Conservation (phyloP, 1,140 invertebrate genomes). For the Dendrolimus punctatus region DNA sequence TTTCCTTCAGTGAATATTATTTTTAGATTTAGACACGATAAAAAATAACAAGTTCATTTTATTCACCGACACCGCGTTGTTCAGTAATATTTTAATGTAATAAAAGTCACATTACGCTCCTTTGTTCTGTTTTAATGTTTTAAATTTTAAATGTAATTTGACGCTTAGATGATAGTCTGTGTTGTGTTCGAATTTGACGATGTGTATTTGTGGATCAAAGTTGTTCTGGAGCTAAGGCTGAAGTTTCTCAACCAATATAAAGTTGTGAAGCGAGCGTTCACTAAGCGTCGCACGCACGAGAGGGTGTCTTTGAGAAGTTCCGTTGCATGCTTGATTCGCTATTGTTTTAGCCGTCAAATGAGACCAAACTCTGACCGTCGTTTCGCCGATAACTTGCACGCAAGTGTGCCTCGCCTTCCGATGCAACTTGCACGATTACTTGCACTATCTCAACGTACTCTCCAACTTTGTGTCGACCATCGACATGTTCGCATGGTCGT, state of each 20-base stretch:
- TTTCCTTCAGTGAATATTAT: slow-evolving; percentile 35
- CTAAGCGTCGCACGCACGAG: slow-evolving; percentile 61
- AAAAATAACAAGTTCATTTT: slow-evolving; percentile 30
- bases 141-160: no score
- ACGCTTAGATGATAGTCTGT: slow-evolving; percentile 3
- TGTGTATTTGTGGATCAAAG: slow-evolving; percentile 22
- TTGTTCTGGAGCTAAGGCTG: slow-evolving; percentile 21
- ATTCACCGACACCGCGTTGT: slow-evolving; percentile 19
- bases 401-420: slow-evolving; percentile 35
- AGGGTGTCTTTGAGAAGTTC: slow-evolving; percentile 64
- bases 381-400: slow-evolving; percentile 38
- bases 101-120: not conserved
- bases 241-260: slow-evolving; percentile 66
- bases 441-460: slow-evolving; percentile 43
- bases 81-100: slow-evolving; percentile 11
- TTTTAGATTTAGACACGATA: slow-evolving; percentile 30
- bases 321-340: slow-evolving; percentile 66
- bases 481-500: slow-evolving; percentile 25
- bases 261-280: slow-evolving; percentile 47
- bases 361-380: slow-evolving; percentile 53
- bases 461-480: slow-evolving; percentile 38
- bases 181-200: slow-evolving; percentile 23
- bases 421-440: slow-evolving; percentile 43
- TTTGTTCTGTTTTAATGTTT: not conserved
- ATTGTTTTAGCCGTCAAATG: slow-evolving; percentile 56